A percentile compares a stretch with the other conserved stretches of the same genome.
These are phyloP conservation scores for Sisyra nigra DNA, from an alignment of 2,888 invertebrate genomes.

Conservation along the genomic window DNA sequence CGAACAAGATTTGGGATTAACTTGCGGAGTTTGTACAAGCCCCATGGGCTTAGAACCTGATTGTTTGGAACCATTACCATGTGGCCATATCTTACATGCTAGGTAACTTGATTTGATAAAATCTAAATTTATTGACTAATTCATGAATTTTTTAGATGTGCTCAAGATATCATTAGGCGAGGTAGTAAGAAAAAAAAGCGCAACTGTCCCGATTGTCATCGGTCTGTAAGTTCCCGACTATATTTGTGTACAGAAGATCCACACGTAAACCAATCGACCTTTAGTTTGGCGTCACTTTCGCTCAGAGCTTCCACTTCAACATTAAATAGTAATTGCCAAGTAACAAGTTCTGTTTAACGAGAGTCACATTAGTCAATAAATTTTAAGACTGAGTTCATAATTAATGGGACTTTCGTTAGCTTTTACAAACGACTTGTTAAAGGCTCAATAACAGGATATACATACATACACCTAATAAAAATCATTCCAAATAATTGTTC, in stretches of 20 bases:
- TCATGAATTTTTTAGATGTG: constrained; percentile 33
- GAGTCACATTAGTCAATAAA: too few relatives aligned
- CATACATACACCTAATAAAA: too few relatives aligned
- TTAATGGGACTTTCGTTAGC: too few relatives aligned
- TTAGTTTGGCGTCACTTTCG: constrained; percentile 26
- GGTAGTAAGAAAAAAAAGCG: constrained; percentile 46
- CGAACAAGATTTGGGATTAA: constrained; percentile 54
- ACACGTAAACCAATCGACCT: constrained; percentile 8
- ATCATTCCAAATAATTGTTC: too few relatives aligned
- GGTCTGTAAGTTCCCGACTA: constrained; percentile 45
- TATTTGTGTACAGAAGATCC: constrained; percentile 28
- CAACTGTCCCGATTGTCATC: constrained; percentile 54
- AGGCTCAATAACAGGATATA: too few relatives aligned
- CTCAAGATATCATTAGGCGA: constrained; percentile 45
- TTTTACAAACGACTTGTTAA: too few relatives aligned
- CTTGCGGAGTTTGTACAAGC: constrained; percentile 69
- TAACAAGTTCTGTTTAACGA: constrained; percentile 34
- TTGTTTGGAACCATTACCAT: constrained; percentile 65
- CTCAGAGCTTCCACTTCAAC: constrained; percentile 26
- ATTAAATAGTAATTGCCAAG: constrained; percentile 31
- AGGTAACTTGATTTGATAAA: constrained; percentile 32
- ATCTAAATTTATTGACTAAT: not conserved
- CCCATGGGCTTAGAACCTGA: constrained; percentile 57
- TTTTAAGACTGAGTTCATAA: too few relatives aligned
- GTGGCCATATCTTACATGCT: constrained; percentile 75